These are phyloP conservation scores for Dipus sagitta DNA, from an alignment of 2,797 vertebrate species.

Conservation along the genomic window DNA sequence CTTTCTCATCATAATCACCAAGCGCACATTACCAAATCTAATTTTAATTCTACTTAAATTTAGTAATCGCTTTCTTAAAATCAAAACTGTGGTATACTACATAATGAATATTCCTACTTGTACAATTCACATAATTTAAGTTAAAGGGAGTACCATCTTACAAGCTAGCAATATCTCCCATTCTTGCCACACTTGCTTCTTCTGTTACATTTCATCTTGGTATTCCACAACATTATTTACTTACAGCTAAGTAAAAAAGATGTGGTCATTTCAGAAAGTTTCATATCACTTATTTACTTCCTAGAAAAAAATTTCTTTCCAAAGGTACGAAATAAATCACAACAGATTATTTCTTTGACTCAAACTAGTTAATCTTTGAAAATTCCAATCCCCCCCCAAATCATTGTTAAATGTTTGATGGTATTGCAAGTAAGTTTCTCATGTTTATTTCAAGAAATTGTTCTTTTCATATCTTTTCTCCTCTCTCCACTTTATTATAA, in stretches of 20 bases:
- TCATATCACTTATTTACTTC: not conserved
- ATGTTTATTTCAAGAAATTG: slow-evolving; percentile 35
- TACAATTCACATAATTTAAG: not conserved
- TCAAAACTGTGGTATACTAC: not conserved
- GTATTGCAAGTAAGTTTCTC: not conserved
- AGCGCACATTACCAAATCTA: not conserved
- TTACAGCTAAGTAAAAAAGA: not conserved
- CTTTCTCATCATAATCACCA: not conserved
- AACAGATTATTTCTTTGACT: not conserved
- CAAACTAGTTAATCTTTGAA: not conserved
- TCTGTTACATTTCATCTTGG: not conserved
- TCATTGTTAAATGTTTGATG: not conserved
- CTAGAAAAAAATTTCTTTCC: not conserved
- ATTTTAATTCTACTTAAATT: not conserved
- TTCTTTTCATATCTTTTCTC: not conserved
- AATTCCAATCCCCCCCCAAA: not conserved
- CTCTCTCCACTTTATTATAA: not conserved
- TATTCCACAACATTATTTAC: not conserved
- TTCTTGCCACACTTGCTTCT: not conserved
- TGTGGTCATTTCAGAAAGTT: not conserved
- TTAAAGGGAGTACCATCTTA: not conserved
- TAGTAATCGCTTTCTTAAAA: slow-evolving; percentile 3
- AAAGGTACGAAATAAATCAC: not conserved
- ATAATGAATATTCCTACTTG: not conserved
- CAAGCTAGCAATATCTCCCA: not conserved